Evolutionary conservation across 2,797 vertebrate species (phyloP), one percentile per base, ranked within the genome.

Genomic region (Prunella strophiata): DNA sequence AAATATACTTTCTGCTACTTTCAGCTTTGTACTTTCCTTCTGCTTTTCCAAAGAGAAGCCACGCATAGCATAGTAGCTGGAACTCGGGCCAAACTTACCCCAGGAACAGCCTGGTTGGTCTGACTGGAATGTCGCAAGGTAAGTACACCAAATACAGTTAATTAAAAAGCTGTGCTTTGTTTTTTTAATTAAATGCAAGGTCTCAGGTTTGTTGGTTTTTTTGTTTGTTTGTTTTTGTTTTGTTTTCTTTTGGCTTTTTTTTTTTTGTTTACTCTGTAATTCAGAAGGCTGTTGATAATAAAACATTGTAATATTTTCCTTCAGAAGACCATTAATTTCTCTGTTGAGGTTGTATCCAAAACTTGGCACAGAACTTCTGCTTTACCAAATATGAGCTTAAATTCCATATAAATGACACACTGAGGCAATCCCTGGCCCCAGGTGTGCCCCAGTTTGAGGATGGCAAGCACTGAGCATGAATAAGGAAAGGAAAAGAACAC

Each of bases 371-470:
- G 32, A 85, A 52, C 55, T 45, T 66, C 30, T 7, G 14, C 54
- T 89, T 85, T 70, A 34, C 59, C 34, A 88, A 68, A 38, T 11
- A 19, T 13, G n/a, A 87, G 34, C 45, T 97, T 95, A 59, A 96
- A 92, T 74, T 85, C 62, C 55, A 62, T 42, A 65, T 59, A 92
- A 85, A 87, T 16, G 13, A 82, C 85, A 38, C 27, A 6, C 9
- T 14, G 36, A 55, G 36, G 48, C 36, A 87, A 40, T 38, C 76
- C 43, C 38, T 50, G n/a, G 52, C 26, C n/a, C 59, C 71, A 15
- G 42, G 13, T 48, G 51, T 63, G 58, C 23, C 77, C 13, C 32
- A 75, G 1, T 52, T 55, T 67, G 20, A 48, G 54, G 59, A 62
- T 26, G 43, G 72, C 47, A 59, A 89, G 17, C 67, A 89, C 54